These are phyloP conservation scores for Hyposmocoma kahamanoa DNA, from an alignment of 1,140 invertebrate genomes.

Conservation along the genomic window DNA sequence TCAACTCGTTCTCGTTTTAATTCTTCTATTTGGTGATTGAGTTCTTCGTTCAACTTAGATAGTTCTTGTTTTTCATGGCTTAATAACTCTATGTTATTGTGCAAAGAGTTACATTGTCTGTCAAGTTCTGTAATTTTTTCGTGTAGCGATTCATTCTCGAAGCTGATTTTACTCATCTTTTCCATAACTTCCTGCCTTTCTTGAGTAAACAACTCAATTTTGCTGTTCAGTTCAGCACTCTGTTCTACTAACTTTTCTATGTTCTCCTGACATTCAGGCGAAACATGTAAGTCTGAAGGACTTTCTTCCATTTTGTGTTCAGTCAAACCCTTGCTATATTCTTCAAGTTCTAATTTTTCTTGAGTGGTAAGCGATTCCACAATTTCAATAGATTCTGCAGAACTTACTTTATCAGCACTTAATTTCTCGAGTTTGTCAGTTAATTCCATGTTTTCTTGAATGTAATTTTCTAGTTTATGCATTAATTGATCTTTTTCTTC, in stretches of 20 bases:
- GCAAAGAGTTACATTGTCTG: conserved; percentile 71
- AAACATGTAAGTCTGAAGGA: conserved; percentile 43
- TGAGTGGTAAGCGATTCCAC: conserved; percentile 79
- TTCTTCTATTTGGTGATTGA: conserved; percentile 62
- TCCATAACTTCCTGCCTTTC: conserved; percentile 80
- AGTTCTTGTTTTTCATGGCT: conserved; percentile 75
- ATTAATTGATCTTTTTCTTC: conserved; percentile 75
- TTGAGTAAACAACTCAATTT: conserved; percentile 78
- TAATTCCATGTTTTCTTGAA: conserved; percentile 80
- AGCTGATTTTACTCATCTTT: conserved; percentile 77
- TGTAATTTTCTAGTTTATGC: conserved; percentile 76
- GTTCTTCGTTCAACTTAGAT: conserved; percentile 46
- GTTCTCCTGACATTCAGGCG: conserved; percentile 69
- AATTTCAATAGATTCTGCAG: conserved; percentile 81
- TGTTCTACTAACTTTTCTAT: conserved; percentile 74
- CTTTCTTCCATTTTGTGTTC: conserved; percentile 22
- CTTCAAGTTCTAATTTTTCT: conserved; percentile 75
- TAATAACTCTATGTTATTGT: conserved; percentile 70
- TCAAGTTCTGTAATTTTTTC: conserved; percentile 74
- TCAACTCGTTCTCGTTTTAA: conserved; percentile 55
- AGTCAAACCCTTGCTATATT: conserved; percentile 63
- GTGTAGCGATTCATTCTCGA: conserved; percentile 76
- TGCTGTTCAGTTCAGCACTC: conserved; percentile 77
- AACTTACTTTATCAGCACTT: conserved; percentile 78
- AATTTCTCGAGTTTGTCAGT: conserved; percentile 80